Percentiles rank a stretch among this genome's conserved stretches.
phyloP scores from a whole-genome alignment of 2,888 invertebrate species.

The Drosophila mercatorum region DNA sequence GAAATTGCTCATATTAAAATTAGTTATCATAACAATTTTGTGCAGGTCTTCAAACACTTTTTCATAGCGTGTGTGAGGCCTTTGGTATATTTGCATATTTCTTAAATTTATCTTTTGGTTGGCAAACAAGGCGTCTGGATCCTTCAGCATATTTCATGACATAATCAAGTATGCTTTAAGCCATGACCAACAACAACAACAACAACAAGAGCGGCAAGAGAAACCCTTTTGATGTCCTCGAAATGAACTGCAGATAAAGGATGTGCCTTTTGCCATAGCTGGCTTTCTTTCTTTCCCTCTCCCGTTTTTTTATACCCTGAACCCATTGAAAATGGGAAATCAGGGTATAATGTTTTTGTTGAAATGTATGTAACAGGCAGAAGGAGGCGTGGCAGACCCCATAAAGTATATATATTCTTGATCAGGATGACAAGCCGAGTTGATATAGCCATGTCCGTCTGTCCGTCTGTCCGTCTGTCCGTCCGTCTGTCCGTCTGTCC shows the following conservation, averaged over 20 bases:
- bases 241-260: slow-evolving; percentile 66
- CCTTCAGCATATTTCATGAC: slow-evolving; percentile 68
- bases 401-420: too few relatives aligned
- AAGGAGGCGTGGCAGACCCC: too few relatives aligned
- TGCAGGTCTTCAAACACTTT: slow-evolving; percentile 9
- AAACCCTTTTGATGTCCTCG: slow-evolving; percentile 70
- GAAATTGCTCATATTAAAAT: slow-evolving; percentile 44
- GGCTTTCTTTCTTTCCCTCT: neutral
- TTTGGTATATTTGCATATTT: slow-evolving; percentile 71
- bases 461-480: too few relatives aligned
- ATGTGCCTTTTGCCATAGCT: slow-evolving; percentile 35
- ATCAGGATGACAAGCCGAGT: too few relatives aligned
- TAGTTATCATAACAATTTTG: slow-evolving; percentile 56
- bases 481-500: too few relatives aligned
- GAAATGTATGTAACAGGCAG: too few relatives aligned
- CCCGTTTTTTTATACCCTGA: neutral
- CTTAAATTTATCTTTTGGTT: slow-evolving; percentile 73
- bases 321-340: too few relatives aligned
- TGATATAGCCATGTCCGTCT: too few relatives aligned
- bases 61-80: slow-evolving; percentile 2
- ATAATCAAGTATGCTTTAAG: slow-evolving; percentile 80
- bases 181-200: slow-evolving; percentile 51
- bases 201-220: slow-evolving; percentile 4
- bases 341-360: too few relatives aligned
- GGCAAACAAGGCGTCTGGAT: slow-evolving; percentile 51